Base-by-base conservation (phyloP, 2,113 vertebrate genomes). In the Myodes glareolus region DNA sequence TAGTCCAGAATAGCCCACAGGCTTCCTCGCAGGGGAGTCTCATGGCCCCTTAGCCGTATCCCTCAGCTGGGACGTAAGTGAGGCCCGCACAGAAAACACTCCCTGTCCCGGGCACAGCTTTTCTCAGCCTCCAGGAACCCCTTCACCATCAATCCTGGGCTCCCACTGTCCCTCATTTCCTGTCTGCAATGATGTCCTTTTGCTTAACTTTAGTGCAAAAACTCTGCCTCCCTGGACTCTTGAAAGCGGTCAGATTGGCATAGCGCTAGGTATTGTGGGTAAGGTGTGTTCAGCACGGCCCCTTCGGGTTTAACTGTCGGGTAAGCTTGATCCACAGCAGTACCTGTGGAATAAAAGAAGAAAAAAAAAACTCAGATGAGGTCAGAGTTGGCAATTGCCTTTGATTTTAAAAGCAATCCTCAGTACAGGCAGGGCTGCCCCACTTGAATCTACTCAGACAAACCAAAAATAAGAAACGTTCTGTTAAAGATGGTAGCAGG, bases 331-430 rank as follows among this genome's bases (percentile, higher is more conserved):
- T 90, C 72, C 61, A 29, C 7, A 50, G 78, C 31, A 31, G 52
- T 25, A 42, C 47, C 58, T 39, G 5, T 36, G 45, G 13, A 47
- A 92, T 80, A 47, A 86, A 91, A 33, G 67, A 85, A n/a, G n/a
- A 78, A 45, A 80, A 90, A 92, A 27, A 68, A 90, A 94, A 61
- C 17, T 90, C 63, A 27, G 36, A 45, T 61, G n/a, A 63, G 29
- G 31, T 29, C 21, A 42, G 52, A 92, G 25, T 82, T 63, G 10
- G 87, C 25, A 93, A 89, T 76, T 95, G 89, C 90, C 76, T 89
- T 77, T 72, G 50, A 70, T 42, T 55, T 77, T 33, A 70, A 72
- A 42, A 93, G 19, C 70, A 93, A 91, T 82, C 7, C 42, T 42
- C n/a, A 47, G 25, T 42, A 31, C 29, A 63, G n/a, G n/a, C 25